Evolutionary conservation across 2,888 invertebrate species (phyloP).

Genomic region (Macaria liturata): DNA sequence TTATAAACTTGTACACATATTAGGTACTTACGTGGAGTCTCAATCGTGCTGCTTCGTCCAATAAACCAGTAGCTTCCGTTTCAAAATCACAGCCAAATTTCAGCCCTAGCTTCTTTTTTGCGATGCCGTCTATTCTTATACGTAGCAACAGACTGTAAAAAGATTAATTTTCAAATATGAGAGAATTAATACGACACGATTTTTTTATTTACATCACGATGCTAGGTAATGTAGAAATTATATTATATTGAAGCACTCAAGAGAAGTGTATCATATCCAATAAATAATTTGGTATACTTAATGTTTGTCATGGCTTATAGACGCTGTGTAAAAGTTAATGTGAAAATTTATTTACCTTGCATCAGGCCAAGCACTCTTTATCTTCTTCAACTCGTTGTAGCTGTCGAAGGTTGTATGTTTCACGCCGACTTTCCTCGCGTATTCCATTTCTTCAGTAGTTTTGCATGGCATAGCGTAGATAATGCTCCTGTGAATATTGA

Average conservation of each 20-base stretch:
- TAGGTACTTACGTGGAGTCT: conserved; percentile 38
- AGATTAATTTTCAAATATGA: conserved; percentile 1
- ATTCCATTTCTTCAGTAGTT: conserved; percentile 47
- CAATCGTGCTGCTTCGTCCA: conserved; percentile 50
- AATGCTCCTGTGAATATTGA: conserved; percentile 40
- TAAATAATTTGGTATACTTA: too few relatives aligned
- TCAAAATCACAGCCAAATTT: conserved; percentile 53
- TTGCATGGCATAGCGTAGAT: conserved; percentile 50
- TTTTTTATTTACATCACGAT: too few relatives aligned
- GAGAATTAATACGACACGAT: too few relatives aligned
- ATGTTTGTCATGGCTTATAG: too few relatives aligned
- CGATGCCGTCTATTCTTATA: conserved; percentile 44
- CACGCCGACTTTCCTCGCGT: conserved; percentile 44
- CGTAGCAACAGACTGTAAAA: conserved; percentile 36
- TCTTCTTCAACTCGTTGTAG: conserved; percentile 44
- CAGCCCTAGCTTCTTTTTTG: conserved; percentile 43
- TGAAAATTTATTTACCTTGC: conserved; percentile 37
- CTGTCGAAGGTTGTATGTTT: conserved; percentile 49
- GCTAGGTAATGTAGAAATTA: too few relatives aligned
- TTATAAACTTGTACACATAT: too few relatives aligned
- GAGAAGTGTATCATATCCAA: too few relatives aligned
- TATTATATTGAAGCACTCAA: too few relatives aligned
- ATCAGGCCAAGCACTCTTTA: conserved; percentile 50
- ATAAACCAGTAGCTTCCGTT: conserved; percentile 44
- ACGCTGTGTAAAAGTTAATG: too few relatives aligned